phyloP scores from a whole-genome alignment of 2,797 vertebrate species.

The Phalanger gymnotis region DNA sequence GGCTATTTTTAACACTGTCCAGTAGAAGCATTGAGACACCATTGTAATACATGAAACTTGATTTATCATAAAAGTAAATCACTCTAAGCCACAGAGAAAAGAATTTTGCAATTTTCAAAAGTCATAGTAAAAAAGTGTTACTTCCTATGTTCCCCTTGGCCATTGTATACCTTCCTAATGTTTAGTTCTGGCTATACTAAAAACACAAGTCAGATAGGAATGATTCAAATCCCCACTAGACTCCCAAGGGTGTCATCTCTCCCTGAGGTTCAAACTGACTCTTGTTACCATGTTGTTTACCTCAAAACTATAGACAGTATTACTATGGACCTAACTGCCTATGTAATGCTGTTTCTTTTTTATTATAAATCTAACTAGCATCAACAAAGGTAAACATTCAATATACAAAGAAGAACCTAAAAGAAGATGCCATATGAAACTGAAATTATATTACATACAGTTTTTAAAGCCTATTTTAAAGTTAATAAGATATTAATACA shows the following conservation, averaged over 20 bases:
- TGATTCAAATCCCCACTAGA: background rate
- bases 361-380: background rate
- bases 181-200: background rate
- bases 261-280: background rate
- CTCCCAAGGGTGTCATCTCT: background rate
- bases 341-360: background rate
- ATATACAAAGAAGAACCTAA: background rate
- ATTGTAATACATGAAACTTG: background rate
- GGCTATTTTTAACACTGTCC: background rate
- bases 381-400: background rate
- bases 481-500: background rate
- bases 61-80: background rate
- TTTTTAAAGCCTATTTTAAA: background rate
- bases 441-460: background rate
- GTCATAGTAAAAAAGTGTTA: background rate
- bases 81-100: background rate
- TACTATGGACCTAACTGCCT: background rate
- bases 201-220: background rate
- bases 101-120: background rate
- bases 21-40: background rate
- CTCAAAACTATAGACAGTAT: background rate
- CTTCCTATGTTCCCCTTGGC: background rate
- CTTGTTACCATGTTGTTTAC: background rate
- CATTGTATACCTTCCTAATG: background rate
- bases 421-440: background rate